Evolutionary conservation across 2,113 vertebrate species (phyloP).

Genomic region (Tupaia tana): DNA sequence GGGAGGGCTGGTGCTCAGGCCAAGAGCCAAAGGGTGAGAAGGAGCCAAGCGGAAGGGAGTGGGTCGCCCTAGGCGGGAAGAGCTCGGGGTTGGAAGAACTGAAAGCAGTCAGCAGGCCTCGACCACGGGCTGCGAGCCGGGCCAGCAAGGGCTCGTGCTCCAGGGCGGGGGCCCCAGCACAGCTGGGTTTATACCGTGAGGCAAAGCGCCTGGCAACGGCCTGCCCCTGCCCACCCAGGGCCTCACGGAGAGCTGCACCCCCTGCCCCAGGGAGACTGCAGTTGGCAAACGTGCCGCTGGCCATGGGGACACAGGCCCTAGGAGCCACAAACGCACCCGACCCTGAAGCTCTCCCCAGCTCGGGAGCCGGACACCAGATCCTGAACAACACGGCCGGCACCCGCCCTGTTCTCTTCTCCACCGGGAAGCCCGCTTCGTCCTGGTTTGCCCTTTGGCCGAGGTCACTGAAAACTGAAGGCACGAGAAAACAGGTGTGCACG

Average conservation of each 20-base stretch:
- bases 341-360: background rate
- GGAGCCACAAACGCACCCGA: background rate
- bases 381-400: background rate
- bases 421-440: background rate
- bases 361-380: background rate
- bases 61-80: background rate
- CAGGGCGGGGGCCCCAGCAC: too few relatives aligned
- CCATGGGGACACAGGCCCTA: too few relatives aligned
- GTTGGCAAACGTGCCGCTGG: accelerated
- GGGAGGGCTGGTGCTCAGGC: background rate
- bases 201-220: background rate
- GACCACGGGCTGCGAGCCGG: background rate
- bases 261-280: too few relatives aligned
- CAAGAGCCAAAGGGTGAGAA: background rate
- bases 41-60: background rate
- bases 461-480: background rate
- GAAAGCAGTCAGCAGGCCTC: background rate
- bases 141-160: accelerated
- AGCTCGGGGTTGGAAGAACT: background rate
- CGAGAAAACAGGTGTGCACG: background rate
- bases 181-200: accelerated
- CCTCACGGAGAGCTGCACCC: background rate
- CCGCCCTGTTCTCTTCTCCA: background rate
- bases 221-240: background rate
- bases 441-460: background rate